Percentiles rank a stretch among this genome's conserved stretches.
phyloP scores from a whole-genome alignment of 2,113 vertebrate genomes.

The Siniperca knerii region DNA sequence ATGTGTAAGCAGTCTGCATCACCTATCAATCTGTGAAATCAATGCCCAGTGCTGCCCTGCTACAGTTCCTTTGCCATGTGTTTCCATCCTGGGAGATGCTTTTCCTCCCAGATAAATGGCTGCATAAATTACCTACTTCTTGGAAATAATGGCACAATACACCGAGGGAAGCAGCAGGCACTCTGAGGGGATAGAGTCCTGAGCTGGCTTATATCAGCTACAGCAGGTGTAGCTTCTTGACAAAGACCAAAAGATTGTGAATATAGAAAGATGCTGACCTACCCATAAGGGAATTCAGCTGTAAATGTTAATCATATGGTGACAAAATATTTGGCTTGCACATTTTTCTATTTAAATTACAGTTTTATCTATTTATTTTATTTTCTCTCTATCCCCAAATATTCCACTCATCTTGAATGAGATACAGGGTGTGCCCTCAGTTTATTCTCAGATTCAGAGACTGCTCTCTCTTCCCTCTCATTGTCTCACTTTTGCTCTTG shows the following conservation, averaged over 20 bases:
- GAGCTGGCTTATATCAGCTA: slow-evolving; percentile 63
- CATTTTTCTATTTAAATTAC: neutral
- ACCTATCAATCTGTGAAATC: slow-evolving; percentile 69
- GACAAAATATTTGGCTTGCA: slow-evolving; percentile 37
- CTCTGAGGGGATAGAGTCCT: slow-evolving; percentile 39
- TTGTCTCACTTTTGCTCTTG: slow-evolving; percentile 9
- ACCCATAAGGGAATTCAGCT: slow-evolving; percentile 17
- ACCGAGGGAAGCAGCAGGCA: slow-evolving; percentile 32
- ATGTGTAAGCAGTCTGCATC: slow-evolving; percentile 55
- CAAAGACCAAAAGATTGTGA: slow-evolving; percentile 41
- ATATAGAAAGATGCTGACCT: slow-evolving; percentile 54
- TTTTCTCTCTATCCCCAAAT: neutral
- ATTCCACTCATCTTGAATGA: slow-evolving; percentile 5
- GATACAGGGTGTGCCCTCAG: neutral
- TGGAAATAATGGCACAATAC: slow-evolving; percentile 58
- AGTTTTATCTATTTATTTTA: neutral
- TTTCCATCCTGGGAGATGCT: slow-evolving; percentile 44
- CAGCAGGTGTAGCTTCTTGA: slow-evolving; percentile 58
- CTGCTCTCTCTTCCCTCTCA: neutral
- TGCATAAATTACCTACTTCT: slow-evolving; percentile 67
- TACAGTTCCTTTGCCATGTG: slow-evolving; percentile 35
- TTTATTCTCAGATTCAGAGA: slow-evolving; percentile 1
- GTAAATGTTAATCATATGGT: slow-evolving; percentile 10
- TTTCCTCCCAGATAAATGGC: slow-evolving; percentile 64
- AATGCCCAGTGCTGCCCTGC: slow-evolving; percentile 42